These are phyloP conservation scores for Xylocopa sonorina DNA, from an alignment of 1,140 invertebrate species.

Conservation along the genomic window DNA sequence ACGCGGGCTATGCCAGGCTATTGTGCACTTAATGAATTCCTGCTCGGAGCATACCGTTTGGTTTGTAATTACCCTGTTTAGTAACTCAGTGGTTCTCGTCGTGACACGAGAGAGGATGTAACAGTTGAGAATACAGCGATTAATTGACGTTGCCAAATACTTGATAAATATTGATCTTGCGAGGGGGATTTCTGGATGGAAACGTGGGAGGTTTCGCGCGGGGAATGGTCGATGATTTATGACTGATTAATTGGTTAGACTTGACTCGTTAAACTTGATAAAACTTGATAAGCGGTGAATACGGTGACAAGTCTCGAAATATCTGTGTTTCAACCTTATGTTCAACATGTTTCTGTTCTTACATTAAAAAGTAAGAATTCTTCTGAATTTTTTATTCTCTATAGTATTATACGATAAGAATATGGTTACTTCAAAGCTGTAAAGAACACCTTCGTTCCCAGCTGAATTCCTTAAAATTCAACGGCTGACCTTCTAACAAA, in stretches of 20 bases:
- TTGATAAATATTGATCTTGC: background rate
- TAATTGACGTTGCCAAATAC: background rate
- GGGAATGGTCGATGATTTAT: background rate
- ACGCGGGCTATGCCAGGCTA: too few species aligned
- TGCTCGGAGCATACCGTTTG: background rate
- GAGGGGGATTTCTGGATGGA: background rate
- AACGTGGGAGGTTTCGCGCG: background rate
- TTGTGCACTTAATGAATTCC: background rate
- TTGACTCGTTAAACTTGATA: background rate
- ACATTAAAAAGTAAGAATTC: too few species aligned
- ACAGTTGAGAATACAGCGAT: background rate
- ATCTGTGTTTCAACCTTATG: too few species aligned
- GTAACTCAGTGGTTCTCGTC: background rate
- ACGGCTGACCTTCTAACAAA: background rate
- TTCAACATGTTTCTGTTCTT: too few species aligned
- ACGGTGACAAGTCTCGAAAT: background rate
- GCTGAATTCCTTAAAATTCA: background rate
- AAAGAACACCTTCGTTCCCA: background rate
- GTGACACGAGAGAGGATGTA: background rate
- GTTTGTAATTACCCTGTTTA: background rate
- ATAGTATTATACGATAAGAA: too few species aligned
- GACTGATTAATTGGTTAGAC: background rate
- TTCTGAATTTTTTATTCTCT: too few species aligned
- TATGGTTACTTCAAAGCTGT: too few species aligned
- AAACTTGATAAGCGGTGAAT: constrained; percentile 3